Conservation (phyloP, 2,797 vertebrate species). For the Gymnocypris eckloni region DNA sequence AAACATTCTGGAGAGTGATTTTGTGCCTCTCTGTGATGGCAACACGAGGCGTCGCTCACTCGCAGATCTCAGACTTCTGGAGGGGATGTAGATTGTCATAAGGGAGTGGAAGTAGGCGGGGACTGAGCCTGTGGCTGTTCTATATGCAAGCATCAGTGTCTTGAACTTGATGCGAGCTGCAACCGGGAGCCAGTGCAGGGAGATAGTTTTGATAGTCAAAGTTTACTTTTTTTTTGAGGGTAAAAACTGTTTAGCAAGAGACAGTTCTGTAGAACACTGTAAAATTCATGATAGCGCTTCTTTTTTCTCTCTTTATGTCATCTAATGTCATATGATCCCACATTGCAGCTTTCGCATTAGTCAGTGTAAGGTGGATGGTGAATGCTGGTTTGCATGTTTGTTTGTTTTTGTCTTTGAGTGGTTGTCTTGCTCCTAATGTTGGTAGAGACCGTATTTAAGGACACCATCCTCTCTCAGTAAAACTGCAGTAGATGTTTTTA, state of each 20-base stretch:
- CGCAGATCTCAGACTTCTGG: too few species aligned
- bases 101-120: too few species aligned
- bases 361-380: neutral
- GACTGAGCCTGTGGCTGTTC: too few species aligned
- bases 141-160: too few species aligned
- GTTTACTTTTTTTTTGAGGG: neutral
- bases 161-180: too few species aligned
- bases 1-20: too few species aligned
- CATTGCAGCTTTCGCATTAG: neutral
- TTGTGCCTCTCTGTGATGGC: too few species aligned
- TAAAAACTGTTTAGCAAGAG: neutral
- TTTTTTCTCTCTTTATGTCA: neutral
- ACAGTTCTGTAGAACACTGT: neutral
- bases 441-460: neutral
- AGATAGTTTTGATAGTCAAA: too few species aligned
- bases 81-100: too few species aligned
- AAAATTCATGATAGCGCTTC: neutral
- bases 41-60: too few species aligned
- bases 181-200: too few species aligned
- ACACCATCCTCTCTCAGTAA: neutral
- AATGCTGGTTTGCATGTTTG: neutral
- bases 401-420: neutral
- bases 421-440: neutral
- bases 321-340: neutral
- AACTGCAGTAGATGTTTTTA: constrained; percentile 30